Evolutionary conservation across 2,888 invertebrate genomes (phyloP), one percentile per base, ranked within the genome.

Genomic region (Stegophylla sp.): DNA sequence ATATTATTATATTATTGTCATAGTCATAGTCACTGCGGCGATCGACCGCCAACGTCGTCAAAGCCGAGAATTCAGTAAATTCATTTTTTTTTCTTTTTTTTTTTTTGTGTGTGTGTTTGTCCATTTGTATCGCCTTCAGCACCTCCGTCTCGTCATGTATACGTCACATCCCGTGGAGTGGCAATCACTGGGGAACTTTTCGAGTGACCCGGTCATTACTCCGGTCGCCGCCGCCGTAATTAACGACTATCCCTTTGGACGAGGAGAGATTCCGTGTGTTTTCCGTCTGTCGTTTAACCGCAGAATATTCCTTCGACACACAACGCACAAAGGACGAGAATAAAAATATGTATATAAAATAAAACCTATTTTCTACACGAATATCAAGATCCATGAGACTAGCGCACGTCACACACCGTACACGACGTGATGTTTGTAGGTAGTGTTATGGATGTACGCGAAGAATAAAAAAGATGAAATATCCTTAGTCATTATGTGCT

Each of bases 401-500:
- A n/a, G 23, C 34, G 34, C 34, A 34, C 34, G 34, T 34, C 34
- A 34, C 34, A 7, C 34, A 63, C 48, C n/a, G 34, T 48, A 45
- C 34, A 72, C 56, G 28, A 10, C 20, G 41, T 7, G 13, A n/a
- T 45, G 56, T 53, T 34, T 5, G n/a, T n/a, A 34, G 34, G 34
- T 34, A 34, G 34, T 34, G 34, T 2, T 53, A 53, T 53, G 15
- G 15, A 53, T n/a, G 53, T 53, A 56, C 12, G 20, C 64, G 28
- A 61, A 66, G 53, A 26, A 53, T 34, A 34, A 34, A 34, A 34
- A 66, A 75, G 13, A 76, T 43, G 75, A 76, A 76, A 76, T 76
- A 76, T 76, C 53, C 75, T 76, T 76, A 76, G 75, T 76, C 75
- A 76, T 76, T 76, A 64, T 28, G 7, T 28, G 41, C n/a, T 20